These are phyloP conservation scores for Rhorus exstirpatorius DNA, from an alignment of 2,888 invertebrate genomes.

Conservation along the genomic window DNA sequence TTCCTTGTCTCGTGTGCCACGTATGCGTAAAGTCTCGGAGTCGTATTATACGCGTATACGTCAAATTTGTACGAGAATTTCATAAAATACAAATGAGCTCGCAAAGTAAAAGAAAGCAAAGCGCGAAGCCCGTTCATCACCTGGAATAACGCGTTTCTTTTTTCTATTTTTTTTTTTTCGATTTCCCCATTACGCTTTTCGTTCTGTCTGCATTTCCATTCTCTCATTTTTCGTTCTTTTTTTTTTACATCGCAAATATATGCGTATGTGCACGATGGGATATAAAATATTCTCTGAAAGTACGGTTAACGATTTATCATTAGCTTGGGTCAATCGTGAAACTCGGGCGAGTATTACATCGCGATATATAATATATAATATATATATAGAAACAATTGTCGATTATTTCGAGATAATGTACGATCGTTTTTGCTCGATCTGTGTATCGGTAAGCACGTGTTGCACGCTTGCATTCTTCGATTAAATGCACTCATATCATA, in stretches of 20 bases:
- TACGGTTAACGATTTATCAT: too few relatives aligned
- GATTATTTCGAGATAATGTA: conserved; percentile 39
- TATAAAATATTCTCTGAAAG: background rate
- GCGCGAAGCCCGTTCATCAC: conserved; percentile 27
- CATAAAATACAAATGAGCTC: conserved; percentile 59
- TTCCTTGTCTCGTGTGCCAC: conserved; percentile 7
- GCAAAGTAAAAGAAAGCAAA: conserved; percentile 59
- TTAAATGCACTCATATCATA: background rate
- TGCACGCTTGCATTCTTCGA: conserved; percentile 21
- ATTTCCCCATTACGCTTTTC: conserved; percentile 7
- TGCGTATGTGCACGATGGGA: conserved; percentile 35
- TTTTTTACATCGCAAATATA: conserved; percentile 26
- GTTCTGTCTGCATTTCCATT: conserved; percentile 23
- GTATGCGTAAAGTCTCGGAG: conserved; percentile 2
- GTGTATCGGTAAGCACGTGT: conserved; percentile 9
- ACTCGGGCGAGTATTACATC: conserved; percentile 29
- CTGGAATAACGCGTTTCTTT: conserved; percentile 24
- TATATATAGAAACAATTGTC: conserved; percentile 18
- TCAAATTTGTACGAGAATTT: conserved; percentile 60
- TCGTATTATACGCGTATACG: conserved; percentile 34
- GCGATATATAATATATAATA: too few relatives aligned
- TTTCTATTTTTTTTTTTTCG: background rate
- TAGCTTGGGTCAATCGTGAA: conserved; percentile 22
- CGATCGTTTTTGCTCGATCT: conserved; percentile 18
- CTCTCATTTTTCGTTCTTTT: background rate